Evolutionary conservation across 2,113 vertebrate genomes (phyloP).

Genomic region (human (Homo sapiens)): DNA sequence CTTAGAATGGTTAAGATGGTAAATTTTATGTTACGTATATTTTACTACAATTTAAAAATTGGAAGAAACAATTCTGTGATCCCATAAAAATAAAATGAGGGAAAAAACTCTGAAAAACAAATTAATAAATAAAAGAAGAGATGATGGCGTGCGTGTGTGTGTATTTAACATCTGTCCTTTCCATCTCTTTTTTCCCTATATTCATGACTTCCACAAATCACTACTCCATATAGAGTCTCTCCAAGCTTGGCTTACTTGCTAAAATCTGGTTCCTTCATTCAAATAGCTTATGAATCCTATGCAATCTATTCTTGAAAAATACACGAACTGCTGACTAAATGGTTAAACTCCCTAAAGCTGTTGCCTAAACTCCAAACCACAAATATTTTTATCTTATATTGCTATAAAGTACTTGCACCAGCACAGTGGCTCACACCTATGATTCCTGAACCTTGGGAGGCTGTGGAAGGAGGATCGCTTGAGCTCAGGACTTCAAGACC

Average conservation of each 20-base stretch:
- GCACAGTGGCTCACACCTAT: too few relatives aligned
- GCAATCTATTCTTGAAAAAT: background rate
- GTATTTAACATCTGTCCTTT: background rate
- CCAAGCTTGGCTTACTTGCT: background rate
- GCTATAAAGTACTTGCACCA: background rate
- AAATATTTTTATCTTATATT: background rate
- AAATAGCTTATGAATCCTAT: conserved; percentile 18
- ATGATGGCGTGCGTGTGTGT: background rate
- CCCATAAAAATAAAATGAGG: conserved; percentile 18
- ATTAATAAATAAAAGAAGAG: background rate
- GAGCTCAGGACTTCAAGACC: too few relatives aligned
- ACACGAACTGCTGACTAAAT: background rate
- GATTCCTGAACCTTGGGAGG: too few relatives aligned
- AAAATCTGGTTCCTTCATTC: conserved; percentile 3
- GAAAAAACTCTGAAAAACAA: background rate
- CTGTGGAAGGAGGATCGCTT: too few relatives aligned
- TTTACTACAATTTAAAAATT: background rate
- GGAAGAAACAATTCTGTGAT: background rate
- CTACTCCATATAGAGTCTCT: background rate
- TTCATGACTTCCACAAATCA: background rate
- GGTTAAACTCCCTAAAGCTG: conserved; percentile 13
- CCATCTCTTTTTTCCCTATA: background rate
- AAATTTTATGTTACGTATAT: background rate
- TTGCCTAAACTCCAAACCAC: background rate
- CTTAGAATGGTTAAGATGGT: background rate